phyloP scores from a whole-genome alignment of 2,888 invertebrate species.

The Tricholauxania praeusta region DNA sequence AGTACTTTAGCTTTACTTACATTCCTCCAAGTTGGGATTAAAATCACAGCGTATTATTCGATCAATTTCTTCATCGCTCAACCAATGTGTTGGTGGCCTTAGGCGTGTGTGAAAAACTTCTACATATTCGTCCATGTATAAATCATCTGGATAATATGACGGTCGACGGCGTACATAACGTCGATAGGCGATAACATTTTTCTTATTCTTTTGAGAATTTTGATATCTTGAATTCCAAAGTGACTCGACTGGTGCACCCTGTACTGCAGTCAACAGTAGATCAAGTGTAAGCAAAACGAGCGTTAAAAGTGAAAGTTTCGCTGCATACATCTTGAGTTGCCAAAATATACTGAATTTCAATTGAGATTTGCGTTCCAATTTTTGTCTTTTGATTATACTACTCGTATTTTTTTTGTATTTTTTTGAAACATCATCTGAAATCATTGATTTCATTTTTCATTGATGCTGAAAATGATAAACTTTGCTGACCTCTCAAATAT shows the following conservation, averaged over 20 bases:
- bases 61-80: conserved; percentile 53
- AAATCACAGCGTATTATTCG: conserved; percentile 56
- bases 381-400: neutral
- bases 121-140: conserved; percentile 51
- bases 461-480: conserved; percentile 4
- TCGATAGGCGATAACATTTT: conserved; percentile 42
- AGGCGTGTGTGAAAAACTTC: conserved; percentile 50
- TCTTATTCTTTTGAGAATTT: neutral
- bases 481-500: neutral
- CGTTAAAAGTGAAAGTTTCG: conserved; percentile 7
- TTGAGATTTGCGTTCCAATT: neutral
- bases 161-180: conserved; percentile 50
- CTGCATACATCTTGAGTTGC: conserved; percentile 3
- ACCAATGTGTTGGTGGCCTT: conserved; percentile 36
- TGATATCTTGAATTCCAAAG: neutral
- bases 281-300: neutral
- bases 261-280: neutral
- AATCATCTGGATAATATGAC: conserved; percentile 37
- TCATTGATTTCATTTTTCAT: neutral
- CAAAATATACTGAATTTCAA: neutral
- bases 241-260: conserved; percentile 34
- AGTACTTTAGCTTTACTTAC: conserved; percentile 46
- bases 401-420: conserved; percentile 25
- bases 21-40: conserved; percentile 49
- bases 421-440: neutral